Conservation (phyloP, 1,140 invertebrate species). For the Leptopilina clavipes region DNA sequence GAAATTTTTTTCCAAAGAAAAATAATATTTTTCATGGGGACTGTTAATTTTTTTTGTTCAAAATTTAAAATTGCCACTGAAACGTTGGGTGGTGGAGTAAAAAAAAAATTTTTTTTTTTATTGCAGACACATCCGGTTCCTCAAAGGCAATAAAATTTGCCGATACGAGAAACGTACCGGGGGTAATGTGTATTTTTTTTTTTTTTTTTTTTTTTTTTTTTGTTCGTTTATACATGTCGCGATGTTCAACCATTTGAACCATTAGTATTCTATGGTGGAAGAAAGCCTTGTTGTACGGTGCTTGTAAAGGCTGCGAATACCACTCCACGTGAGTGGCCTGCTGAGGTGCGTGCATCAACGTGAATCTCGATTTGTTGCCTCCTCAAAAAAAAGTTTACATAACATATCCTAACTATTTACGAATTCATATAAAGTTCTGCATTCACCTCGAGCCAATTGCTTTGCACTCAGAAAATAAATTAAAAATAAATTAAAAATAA, state of each 20-base stretch:
- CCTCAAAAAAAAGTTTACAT: conserved; percentile 64
- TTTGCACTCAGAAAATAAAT: neutral
- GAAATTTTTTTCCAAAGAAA: too few relatives aligned
- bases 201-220: too few relatives aligned
- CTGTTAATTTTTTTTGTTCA: neutral
- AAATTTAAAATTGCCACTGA: neutral
- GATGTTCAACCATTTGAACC: conserved; percentile 28
- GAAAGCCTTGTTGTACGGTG: conserved; percentile 60
- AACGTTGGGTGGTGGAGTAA: neutral
- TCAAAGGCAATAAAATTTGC: neutral
- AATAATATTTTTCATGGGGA: too few relatives aligned
- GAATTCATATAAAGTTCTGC: conserved; percentile 54
- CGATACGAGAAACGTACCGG: neutral
- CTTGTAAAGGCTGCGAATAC: conserved; percentile 60
- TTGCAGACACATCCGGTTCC: conserved; percentile 4
- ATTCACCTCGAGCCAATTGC: conserved; percentile 47
- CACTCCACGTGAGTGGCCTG: conserved; percentile 64
- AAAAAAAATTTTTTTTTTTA: neutral
- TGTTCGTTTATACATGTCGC: conserved; percentile 7
- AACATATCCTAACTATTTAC: conserved; percentile 54
- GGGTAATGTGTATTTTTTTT: neutral
- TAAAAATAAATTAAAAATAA: too few relatives aligned
- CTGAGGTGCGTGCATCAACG: conserved; percentile 62
- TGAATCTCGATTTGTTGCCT: conserved; percentile 57
- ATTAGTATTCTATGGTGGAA: conserved; percentile 63